phyloP scores from a whole-genome alignment of 2,797 vertebrate genomes.

The Microtus obscurus region DNA sequence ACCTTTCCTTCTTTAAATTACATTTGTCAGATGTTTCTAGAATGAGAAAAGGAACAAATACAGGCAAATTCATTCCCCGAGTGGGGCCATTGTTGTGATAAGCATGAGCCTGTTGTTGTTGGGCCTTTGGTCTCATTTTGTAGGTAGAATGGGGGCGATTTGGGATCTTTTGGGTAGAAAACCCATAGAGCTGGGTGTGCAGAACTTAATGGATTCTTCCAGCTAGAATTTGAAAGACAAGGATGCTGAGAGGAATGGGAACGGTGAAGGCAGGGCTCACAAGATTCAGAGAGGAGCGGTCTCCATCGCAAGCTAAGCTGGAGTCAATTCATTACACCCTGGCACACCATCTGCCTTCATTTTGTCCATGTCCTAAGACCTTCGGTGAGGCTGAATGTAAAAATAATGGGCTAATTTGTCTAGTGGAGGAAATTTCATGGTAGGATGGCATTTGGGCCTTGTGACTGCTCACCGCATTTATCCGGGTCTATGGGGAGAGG shows the following conservation, averaged over 20 bases:
- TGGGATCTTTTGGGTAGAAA: not conserved
- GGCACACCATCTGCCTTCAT: not conserved
- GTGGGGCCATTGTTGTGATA: not conserved
- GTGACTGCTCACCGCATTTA: not conserved
- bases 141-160: not conserved
- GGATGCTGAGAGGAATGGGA: not conserved
- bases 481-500: not conserved
- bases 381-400: not conserved
- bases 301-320: not conserved
- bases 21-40: not conserved
- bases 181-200: not conserved
- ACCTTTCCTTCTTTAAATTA: too few species aligned
- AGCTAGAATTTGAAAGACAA: not conserved
- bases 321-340: not conserved
- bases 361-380: not conserved
- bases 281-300: not conserved
- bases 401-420: not conserved
- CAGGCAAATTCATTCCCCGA: too few species aligned
- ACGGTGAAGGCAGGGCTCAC: not conserved
- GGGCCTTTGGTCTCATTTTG: not conserved
- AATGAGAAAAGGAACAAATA: not conserved
- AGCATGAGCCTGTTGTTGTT: rapidly evolving
- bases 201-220: not conserved
- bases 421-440: not conserved
- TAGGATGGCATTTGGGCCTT: not conserved